A percentile compares a stretch with the other conserved stretches of the same genome.
These are phyloP conservation scores for Stenurella melanura DNA, from an alignment of 2,888 invertebrate species.

Conservation along the genomic window DNA sequence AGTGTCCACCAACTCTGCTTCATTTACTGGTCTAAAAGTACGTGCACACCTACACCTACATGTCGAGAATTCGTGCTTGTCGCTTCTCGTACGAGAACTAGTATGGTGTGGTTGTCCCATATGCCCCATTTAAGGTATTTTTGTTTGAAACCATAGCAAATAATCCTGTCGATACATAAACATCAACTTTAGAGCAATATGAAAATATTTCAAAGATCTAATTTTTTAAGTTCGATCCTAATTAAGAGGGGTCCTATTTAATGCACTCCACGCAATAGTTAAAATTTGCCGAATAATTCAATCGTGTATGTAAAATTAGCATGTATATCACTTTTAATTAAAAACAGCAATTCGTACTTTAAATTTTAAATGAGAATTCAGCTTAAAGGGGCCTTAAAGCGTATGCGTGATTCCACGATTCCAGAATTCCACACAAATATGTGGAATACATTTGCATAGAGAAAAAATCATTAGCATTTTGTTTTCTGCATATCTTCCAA, in stretches of 20 bases:
- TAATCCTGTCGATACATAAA: no score
- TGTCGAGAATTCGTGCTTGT: no score
- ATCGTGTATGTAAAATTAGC: background rate
- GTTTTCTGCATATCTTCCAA: background rate
- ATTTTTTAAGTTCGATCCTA: background rate
- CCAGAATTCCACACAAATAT: constrained; percentile 2
- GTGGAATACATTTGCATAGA: constrained; percentile 24
- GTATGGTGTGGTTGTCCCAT: no score
- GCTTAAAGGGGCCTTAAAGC: constrained; percentile 5
- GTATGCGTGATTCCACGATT: background rate
- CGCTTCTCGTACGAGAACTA: no score
- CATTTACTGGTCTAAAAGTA: no score
- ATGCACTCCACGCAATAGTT: background rate
- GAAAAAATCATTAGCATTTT: background rate
- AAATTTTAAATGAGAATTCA: constrained; percentile 15
- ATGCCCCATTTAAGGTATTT: no score
- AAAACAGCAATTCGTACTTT: background rate
- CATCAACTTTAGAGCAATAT: no score
- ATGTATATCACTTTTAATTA: constrained; percentile 8
- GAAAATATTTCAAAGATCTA: no score
- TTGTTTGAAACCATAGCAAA: no score
- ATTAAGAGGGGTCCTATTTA: background rate
- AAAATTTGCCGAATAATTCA: background rate
- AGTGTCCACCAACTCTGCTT: no score
- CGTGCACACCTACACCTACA: no score